phyloP scores from a whole-genome alignment of 2,113 vertebrate species.

The Anas platyrhynchos region DNA sequence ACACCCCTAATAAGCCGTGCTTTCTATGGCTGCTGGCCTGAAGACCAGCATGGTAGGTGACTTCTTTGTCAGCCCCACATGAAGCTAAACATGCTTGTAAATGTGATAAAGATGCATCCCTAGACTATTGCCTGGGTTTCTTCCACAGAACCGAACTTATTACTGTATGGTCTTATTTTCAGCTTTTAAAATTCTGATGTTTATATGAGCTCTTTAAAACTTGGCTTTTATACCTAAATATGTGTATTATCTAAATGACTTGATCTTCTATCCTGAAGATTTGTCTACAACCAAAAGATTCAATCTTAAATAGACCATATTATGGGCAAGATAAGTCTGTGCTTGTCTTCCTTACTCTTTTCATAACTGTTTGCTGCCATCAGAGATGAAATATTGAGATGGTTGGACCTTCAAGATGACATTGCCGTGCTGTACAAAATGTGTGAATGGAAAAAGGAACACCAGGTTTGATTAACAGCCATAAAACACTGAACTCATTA shows the following conservation, averaged over 20 bases:
- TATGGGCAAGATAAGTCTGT: not conserved
- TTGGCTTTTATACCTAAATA: not conserved
- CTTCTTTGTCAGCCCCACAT: not conserved
- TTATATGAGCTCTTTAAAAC: not conserved
- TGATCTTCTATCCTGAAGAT: not conserved
- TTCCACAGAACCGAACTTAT: not conserved
- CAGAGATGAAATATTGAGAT: not conserved
- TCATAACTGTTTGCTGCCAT: not conserved
- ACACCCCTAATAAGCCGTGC: not conserved
- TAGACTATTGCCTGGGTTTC: not conserved
- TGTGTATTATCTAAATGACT: not conserved
- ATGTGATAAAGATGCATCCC: not conserved
- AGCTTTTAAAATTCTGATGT: not conserved
- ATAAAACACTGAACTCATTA: not conserved
- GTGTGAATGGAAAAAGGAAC: not conserved
- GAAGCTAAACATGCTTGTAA: not conserved
- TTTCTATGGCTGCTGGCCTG: not conserved
- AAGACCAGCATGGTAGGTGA: not conserved
- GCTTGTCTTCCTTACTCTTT: not conserved
- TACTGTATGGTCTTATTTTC: not conserved
- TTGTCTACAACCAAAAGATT: not conserved
- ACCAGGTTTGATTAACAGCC: not conserved
- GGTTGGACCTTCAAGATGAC: not conserved
- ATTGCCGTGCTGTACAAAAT: not conserved
- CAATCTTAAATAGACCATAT: not conserved